Evolutionary conservation across 2,888 invertebrate genomes (phyloP).

Genomic region (Neoaliturus tenellus): DNA sequence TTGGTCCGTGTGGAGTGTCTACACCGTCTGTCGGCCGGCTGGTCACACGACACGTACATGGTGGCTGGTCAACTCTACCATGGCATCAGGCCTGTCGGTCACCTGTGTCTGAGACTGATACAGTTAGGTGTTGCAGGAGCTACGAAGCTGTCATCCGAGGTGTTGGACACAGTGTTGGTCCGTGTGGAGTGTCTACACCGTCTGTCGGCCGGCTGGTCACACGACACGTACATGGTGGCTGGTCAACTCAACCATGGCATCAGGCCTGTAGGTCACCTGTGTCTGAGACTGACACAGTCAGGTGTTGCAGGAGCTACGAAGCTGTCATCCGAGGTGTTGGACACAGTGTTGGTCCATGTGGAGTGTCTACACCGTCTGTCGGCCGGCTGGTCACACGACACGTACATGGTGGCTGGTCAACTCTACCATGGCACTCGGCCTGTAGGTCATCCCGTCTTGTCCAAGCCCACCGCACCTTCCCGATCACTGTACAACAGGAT

Average conservation of each 20-base stretch:
- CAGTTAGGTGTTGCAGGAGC: slow-evolving; percentile 2
- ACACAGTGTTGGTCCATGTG: slow-evolving; percentile 86
- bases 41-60: slow-evolving; percentile 91
- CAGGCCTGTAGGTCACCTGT: not conserved
- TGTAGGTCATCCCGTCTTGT: slow-evolving; percentile 82
- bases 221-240: slow-evolving; percentile 90
- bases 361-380: slow-evolving; percentile 89
- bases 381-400: slow-evolving; percentile 87
- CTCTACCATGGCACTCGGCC: slow-evolving; percentile 93
- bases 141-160: slow-evolving; percentile 79
- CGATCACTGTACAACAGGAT: slow-evolving; percentile 88
- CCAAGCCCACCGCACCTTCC: slow-evolving; percentile 80
- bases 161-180: slow-evolving; percentile 85
- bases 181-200: slow-evolving; percentile 90
- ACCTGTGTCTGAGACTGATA: too few relatives aligned
- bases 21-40: slow-evolving; percentile 84
- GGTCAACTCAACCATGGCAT: slow-evolving; percentile 93
- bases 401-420: slow-evolving; percentile 90
- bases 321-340: slow-evolving; percentile 82
- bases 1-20: slow-evolving; percentile 89
- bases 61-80: slow-evolving; percentile 82
- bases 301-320: slow-evolving; percentile 69
- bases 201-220: slow-evolving; percentile 86
- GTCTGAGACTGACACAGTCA: too few relatives aligned
- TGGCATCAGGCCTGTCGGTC: not conserved